Evolutionary conservation across 2,113 vertebrate genomes (phyloP).

Genomic region (Dipodomys merriami): DNA sequence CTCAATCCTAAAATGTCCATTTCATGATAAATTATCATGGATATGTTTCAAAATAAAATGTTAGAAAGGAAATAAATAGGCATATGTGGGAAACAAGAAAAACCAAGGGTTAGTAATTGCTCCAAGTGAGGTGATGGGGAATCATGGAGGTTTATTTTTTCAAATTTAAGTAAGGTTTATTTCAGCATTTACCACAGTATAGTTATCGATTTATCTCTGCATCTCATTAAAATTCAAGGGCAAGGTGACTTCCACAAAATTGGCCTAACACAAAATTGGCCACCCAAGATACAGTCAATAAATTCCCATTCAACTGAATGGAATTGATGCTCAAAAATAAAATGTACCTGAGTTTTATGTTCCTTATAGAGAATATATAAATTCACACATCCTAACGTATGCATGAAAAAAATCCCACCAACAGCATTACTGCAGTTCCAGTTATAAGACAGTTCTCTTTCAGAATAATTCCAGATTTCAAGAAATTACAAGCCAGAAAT

Average conservation of each 20-base stretch:
- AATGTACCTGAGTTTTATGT: slow-evolving; percentile 42
- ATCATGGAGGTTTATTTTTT: neutral
- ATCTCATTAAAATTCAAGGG: slow-evolving; percentile 28
- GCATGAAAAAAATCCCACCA: neutral
- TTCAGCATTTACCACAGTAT: slow-evolving; percentile 33
- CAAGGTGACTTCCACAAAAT: slow-evolving; percentile 50
- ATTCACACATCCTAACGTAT: slow-evolving; percentile 17
- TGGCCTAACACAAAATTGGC: neutral
- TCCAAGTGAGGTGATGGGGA: neutral
- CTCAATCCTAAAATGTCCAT: neutral
- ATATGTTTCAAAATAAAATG: slow-evolving; percentile 32
- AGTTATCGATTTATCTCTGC: slow-evolving; percentile 31
- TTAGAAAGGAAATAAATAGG: neutral
- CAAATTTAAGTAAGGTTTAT: slow-evolving; percentile 2
- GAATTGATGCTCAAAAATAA: slow-evolving; percentile 42
- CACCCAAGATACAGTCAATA: slow-evolving; percentile 12
- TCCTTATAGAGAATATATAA: slow-evolving; percentile 16
- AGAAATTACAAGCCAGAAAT: neutral
- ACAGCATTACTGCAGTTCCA: neutral
- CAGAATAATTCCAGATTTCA: slow-evolving; percentile 39
- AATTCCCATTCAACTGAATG: slow-evolving; percentile 33
- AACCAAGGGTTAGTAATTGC: slow-evolving; percentile 5
- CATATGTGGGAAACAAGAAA: neutral
- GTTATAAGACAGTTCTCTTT: slow-evolving; percentile 13
- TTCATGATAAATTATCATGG: neutral